phyloP scores from a whole-genome alignment of 2,797 vertebrate genomes.

The Phalanger gymnotis region DNA sequence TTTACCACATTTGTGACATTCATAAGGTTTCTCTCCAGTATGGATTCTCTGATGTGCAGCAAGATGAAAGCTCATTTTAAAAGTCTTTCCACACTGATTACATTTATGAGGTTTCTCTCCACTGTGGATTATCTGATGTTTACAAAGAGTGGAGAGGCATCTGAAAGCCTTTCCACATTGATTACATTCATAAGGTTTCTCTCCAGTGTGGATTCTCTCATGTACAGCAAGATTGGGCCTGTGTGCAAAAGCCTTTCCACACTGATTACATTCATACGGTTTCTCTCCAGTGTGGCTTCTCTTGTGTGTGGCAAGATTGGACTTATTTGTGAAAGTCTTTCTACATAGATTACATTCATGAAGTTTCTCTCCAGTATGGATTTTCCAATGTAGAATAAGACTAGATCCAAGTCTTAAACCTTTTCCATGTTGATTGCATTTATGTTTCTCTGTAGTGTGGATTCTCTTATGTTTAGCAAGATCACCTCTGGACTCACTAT shows the following conservation, averaged over 20 bases:
- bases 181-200: constrained; percentile 33
- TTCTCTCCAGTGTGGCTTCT: not conserved
- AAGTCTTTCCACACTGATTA: constrained; percentile 30
- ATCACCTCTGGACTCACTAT: not conserved
- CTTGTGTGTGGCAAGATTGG: constrained; percentile 2
- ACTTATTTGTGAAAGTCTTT: not conserved
- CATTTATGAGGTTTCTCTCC: constrained; percentile 13
- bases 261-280: constrained; percentile 33
- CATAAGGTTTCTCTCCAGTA: constrained; percentile 19
- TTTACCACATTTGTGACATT: constrained; percentile 32
- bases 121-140: constrained; percentile 33
- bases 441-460: not conserved
- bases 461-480: not conserved
- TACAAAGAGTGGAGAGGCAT: constrained; percentile 12
- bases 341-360: not conserved
- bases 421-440: not conserved
- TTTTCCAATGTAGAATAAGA: not conserved
- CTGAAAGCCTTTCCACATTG: constrained; percentile 27
- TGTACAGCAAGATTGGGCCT: constrained; percentile 1
- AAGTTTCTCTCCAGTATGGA: constrained; percentile 8
- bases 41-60: constrained; percentile 14
- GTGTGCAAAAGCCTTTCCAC: constrained; percentile 29
- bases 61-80: not conserved
- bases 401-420: not conserved
- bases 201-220: constrained; percentile 33